Base-by-base conservation (phyloP, 2,888 invertebrate genomes). In the Dicycla oo region DNA sequence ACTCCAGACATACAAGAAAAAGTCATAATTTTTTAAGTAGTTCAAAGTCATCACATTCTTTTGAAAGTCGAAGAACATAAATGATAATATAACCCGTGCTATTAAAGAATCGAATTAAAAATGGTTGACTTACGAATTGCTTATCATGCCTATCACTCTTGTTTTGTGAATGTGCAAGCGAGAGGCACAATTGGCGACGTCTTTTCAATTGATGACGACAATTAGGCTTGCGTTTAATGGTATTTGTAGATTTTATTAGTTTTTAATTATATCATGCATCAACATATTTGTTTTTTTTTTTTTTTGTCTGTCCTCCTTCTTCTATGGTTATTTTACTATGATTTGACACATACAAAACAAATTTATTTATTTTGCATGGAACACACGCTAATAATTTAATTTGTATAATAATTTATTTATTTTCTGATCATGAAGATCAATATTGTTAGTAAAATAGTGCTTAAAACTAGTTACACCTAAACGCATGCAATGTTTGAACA, bases 191-290 rank as follows among this genome's bases (percentile, higher is more conserved):
- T 73, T n/a, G n/a, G 8, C 3, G 8, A 15, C 8, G 18, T 8
- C 23, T n/a, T 73, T 43, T 58, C 2, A 1, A 18, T 43, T 72
- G 2, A 40, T 26, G 26, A 53, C 10, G 56, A 73, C 11, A 23
- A 15, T 5, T 38, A 18, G 0, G 62, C 43, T 43, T 10, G 43
- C 8, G 61, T 34, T 6, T 73, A 60, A 34, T n/a, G 71, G 62
- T 51, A 38, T 51, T 73, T 62, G 34, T 74, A 51, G 20, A n/a
- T n/a, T 60, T 47, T 69, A 40, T 40, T 26, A 30, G 18, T 40
- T 70, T 71, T 47, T 56, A 47, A 56, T 47, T 56, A 72, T 56
- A 69, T 57, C 47, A 40, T 18, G 69, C 72, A 70, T 72, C 47
- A 47, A 72, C 1, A 47, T 38, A 15, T 47, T 71, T 13, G 26